A percentile compares a stretch with the other conserved stretches of the same genome.
phyloP scores from a whole-genome alignment of 2,113 vertebrate genomes.

The Prochilodus magdalenae region DNA sequence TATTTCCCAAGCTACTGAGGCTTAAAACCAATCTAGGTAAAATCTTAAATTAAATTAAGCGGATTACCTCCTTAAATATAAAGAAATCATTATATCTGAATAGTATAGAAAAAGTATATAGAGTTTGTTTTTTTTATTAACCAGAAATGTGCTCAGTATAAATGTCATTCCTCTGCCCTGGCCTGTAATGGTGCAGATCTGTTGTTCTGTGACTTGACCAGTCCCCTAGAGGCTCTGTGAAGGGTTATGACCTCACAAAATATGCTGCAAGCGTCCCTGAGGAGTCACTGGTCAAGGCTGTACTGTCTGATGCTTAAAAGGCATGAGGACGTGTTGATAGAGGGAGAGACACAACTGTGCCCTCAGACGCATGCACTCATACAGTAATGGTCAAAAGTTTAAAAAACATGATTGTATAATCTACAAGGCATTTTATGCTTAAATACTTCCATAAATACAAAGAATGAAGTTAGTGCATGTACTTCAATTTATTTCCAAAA shows the following conservation, averaged over 20 bases:
- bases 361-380: neutral
- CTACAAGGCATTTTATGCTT: neutral
- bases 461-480: neutral
- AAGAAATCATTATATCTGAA: too few species aligned
- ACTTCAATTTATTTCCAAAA: too few species aligned
- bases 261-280: conserved; percentile 11
- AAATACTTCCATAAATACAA: neutral
- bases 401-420: too few species aligned
- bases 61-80: too few species aligned
- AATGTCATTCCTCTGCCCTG: neutral
- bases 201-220: conserved; percentile 5
- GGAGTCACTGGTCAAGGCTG: neutral
- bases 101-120: too few species aligned
- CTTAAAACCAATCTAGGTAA: too few species aligned
- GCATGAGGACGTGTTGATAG: neutral
- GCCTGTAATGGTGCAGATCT: neutral
- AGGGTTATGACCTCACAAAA: conserved; percentile 5
- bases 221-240: neutral
- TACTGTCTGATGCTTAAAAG: neutral
- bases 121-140: too few species aligned
- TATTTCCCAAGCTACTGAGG: too few species aligned
- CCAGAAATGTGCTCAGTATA: neutral
- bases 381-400: too few species aligned
- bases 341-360: neutral
- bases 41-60: too few species aligned